These are phyloP conservation scores for Drosophila cognata DNA, from an alignment of 2,888 invertebrate species.

Conservation along the genomic window DNA sequence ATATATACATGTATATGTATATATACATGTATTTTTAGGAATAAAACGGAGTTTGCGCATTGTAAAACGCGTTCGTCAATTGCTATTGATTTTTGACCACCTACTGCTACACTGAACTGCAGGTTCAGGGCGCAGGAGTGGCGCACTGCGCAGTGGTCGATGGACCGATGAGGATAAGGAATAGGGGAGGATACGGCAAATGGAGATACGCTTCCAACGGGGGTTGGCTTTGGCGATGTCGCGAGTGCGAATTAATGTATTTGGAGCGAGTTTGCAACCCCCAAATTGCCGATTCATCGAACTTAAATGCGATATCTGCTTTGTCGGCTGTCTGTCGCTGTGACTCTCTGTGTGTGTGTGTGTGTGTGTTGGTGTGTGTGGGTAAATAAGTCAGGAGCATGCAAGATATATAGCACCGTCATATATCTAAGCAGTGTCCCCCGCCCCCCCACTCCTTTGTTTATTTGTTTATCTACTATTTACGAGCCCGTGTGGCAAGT, in stretches of 20 bases:
- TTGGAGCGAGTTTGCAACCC: slow-evolving; percentile 67
- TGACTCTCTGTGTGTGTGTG: slow-evolving; percentile 8
- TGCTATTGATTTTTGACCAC: slow-evolving; percentile 63
- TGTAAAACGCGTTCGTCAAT: slow-evolving; percentile 50
- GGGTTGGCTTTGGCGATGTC: slow-evolving; percentile 64
- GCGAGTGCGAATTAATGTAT: slow-evolving; percentile 58
- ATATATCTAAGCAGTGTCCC: slow-evolving; percentile 64
- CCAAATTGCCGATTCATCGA: slow-evolving; percentile 49
- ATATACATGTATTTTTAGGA: neutral
- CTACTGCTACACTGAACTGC: slow-evolving; percentile 18
- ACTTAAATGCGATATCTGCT: slow-evolving; percentile 36
- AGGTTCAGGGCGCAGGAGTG: neutral
- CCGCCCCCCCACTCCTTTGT: slow-evolving; percentile 51
- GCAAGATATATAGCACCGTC: slow-evolving; percentile 75
- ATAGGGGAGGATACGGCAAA: slow-evolving; percentile 5
- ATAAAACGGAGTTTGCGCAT: slow-evolving; percentile 66
- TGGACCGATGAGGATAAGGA: neutral
- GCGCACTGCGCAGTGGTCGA: slow-evolving; percentile 58
- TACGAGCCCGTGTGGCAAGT: slow-evolving; percentile 58
- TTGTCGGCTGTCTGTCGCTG: slow-evolving; percentile 23
- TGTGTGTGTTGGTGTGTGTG: slow-evolving; percentile 27
- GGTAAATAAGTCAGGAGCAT: slow-evolving; percentile 50
- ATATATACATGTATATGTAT: neutral
- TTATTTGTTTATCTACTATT: slow-evolving; percentile 77
- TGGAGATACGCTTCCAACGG: slow-evolving; percentile 26